A percentile compares a stretch with the other conserved stretches of the same genome.
These are phyloP conservation scores for Cephalotes varians DNA, from an alignment of 2,888 invertebrate genomes.

Conservation along the genomic window DNA sequence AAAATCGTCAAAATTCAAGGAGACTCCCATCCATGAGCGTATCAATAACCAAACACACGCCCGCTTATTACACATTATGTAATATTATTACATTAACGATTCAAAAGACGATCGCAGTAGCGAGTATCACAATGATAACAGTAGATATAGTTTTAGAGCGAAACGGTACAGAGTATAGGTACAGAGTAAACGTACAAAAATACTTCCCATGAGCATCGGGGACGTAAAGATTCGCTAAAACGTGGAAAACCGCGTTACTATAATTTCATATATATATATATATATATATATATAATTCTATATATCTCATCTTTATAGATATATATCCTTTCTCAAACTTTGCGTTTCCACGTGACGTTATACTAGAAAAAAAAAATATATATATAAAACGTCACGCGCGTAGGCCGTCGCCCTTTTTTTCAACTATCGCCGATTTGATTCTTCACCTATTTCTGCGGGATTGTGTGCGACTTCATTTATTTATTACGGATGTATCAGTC, in stretches of 20 bases:
- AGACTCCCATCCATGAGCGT: slow-evolving; percentile 64
- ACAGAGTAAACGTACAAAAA: slow-evolving; percentile 84
- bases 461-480: slow-evolving; percentile 72
- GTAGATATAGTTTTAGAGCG: slow-evolving; percentile 80
- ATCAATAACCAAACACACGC: slow-evolving; percentile 69
- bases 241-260: slow-evolving; percentile 74
- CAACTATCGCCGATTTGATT: slow-evolving; percentile 73
- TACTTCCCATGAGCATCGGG: slow-evolving; percentile 80
- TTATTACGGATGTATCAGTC: slow-evolving; percentile 49
- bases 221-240: slow-evolving; percentile 77
- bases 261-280: slow-evolving; percentile 50
- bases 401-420: slow-evolving; percentile 76
- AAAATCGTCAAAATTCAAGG: slow-evolving; percentile 61
- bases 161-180: slow-evolving; percentile 79
- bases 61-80: slow-evolving; percentile 66
- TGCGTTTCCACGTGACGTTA: slow-evolving; percentile 65
- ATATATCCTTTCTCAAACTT: slow-evolving; percentile 67
- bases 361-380: slow-evolving; percentile 31
- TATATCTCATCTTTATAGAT: slow-evolving; percentile 40
- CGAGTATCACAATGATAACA: slow-evolving; percentile 83
- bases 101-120: slow-evolving; percentile 78
- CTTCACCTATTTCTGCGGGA: slow-evolving; percentile 61
- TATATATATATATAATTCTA: slow-evolving; percentile 50
- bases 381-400: slow-evolving; percentile 61
- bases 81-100: slow-evolving; percentile 74